Percentiles rank a stretch among this genome's conserved stretches.
Evolutionary conservation across 2,797 vertebrate species (phyloP).

Genomic region (Tapirus indicus): DNA sequence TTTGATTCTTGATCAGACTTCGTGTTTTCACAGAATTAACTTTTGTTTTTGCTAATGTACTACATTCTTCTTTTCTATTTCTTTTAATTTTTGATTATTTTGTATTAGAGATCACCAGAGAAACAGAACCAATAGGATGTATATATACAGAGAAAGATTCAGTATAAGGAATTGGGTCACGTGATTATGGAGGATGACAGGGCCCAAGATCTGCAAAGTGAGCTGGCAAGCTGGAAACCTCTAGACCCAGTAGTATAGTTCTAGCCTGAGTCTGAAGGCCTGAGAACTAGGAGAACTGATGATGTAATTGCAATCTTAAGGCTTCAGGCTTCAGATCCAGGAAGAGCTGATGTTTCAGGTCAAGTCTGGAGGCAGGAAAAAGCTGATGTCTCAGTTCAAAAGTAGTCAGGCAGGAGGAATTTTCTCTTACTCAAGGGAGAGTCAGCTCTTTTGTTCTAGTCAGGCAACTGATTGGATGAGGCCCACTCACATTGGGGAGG

Average conservation of each 20-base stretch:
- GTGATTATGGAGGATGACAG: background rate
- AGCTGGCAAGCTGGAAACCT: background rate
- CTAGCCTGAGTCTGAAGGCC: background rate
- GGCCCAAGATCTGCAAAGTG: background rate
- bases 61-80: background rate
- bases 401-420: background rate
- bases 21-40: slow-evolving; percentile 6
- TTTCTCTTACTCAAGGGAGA: background rate
- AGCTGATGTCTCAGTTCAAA: background rate
- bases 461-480: background rate
- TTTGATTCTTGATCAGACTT: slow-evolving; percentile 12
- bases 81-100: background rate
- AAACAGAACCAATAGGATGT: background rate
- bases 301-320: background rate
- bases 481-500: background rate
- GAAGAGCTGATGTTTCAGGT: slow-evolving; percentile 1
- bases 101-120: background rate
- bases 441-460: background rate
- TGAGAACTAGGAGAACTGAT: slow-evolving; percentile 29
- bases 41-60: background rate
- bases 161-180: slow-evolving; percentile 34
- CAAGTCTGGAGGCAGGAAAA: background rate
- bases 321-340: background rate
- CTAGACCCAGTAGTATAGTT: background rate
- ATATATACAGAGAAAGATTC: background rate